Percentiles rank a stretch among this genome's conserved stretches.
Evolutionary conservation across 2,113 vertebrate genomes (phyloP).

Genomic region (Megalops atlanticus): DNA sequence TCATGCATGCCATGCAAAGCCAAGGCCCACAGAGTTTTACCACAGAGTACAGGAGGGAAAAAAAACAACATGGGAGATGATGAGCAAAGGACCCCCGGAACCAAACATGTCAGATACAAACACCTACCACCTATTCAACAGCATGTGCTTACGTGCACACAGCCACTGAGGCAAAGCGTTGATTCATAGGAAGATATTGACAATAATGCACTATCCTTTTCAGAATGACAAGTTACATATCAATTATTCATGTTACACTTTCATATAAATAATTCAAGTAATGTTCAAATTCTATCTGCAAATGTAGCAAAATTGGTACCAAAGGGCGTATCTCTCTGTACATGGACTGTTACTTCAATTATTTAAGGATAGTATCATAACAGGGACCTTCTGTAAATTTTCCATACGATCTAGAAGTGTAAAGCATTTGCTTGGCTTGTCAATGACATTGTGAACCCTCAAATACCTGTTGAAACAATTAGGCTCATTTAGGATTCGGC

Average conservation of each 20-base stretch:
- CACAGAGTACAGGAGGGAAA: conserved; percentile 36
- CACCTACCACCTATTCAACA: neutral
- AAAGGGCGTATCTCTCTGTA: neutral
- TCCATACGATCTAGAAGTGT: neutral
- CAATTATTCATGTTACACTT: neutral
- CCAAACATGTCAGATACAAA: conserved; percentile 7
- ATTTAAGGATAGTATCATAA: neutral
- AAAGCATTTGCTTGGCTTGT: neutral
- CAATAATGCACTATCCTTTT: neutral
- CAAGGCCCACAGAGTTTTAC: conserved; percentile 56
- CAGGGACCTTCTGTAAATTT: neutral
- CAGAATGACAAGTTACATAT: neutral
- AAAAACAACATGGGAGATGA: conserved; percentile 40
- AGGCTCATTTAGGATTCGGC: neutral
- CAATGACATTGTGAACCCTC: neutral
- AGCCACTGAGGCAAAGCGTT: neutral
- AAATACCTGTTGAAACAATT: neutral
- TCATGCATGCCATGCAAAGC: conserved; percentile 74
- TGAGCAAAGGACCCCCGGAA: conserved; percentile 36
- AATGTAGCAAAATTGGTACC: conserved; percentile 1
- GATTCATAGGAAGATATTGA: neutral
- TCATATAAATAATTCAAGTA: neutral
- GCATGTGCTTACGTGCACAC: neutral
- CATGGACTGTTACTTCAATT: neutral
- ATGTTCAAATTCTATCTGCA: neutral